Conservation (phyloP, 2,797 vertebrate genomes). For the Cetoscarus ocellatus region DNA sequence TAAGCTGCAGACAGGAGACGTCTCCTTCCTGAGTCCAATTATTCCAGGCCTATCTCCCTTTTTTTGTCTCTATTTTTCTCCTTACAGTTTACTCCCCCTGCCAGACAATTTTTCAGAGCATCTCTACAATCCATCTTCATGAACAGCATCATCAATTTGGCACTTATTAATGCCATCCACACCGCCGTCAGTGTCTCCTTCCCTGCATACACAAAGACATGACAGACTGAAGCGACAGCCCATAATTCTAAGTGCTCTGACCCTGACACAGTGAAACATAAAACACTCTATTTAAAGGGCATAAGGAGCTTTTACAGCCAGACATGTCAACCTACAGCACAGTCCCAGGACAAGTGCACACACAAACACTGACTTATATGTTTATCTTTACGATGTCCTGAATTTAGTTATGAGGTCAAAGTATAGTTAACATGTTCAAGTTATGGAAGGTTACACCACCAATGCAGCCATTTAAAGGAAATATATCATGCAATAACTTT, state of each 20-base stretch:
- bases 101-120: conserved; percentile 16
- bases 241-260: conserved; percentile 52
- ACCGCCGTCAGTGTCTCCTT: conserved; percentile 2
- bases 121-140: conserved; percentile 45
- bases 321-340: conserved; percentile 22
- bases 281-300: conserved; percentile 63
- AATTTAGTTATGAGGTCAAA: background rate
- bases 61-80: conserved; percentile 1
- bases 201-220: conserved; percentile 12
- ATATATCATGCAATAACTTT: too few relatives aligned
- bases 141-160: conserved; percentile 25
- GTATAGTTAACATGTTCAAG: background rate
- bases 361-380: background rate
- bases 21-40: conserved; percentile 61
- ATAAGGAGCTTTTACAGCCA: conserved; percentile 44
- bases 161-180: conserved; percentile 39
- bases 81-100: conserved; percentile 10
- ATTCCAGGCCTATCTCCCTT: conserved; percentile 24
- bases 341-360: background rate
- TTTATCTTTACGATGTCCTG: background rate
- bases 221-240: conserved; percentile 40
- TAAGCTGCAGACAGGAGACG: conserved; percentile 60
- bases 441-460: background rate
- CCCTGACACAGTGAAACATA: conserved; percentile 56
- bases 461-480: too few relatives aligned